Evolutionary conservation across 2,888 invertebrate species (phyloP).

Genomic region (Leptinotarsa rubiginosa): DNA sequence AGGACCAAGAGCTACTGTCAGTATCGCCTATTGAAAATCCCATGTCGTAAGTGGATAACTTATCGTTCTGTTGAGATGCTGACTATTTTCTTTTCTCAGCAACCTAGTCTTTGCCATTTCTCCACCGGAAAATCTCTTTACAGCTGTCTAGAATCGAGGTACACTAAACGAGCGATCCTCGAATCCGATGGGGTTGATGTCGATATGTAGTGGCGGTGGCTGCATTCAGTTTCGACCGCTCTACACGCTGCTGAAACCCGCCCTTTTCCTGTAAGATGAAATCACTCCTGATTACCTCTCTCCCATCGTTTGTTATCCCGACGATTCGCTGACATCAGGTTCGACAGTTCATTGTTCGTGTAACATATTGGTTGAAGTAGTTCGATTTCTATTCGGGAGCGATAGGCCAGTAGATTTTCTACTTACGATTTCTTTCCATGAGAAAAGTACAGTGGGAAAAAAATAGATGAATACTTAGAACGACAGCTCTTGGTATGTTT

Average conservation of each 20-base stretch:
- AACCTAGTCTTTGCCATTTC: background rate
- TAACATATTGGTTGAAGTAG: slow-evolving; percentile 62
- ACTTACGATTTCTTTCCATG: background rate
- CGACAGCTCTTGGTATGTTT: too few relatives aligned
- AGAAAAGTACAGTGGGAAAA: background rate
- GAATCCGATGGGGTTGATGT: slow-evolving; percentile 50
- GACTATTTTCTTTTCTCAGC: background rate
- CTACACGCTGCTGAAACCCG: slow-evolving; percentile 63
- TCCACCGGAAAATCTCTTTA: slow-evolving; percentile 12
- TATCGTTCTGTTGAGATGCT: background rate
- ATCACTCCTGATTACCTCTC: slow-evolving; percentile 65
- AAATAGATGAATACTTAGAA: too few relatives aligned
- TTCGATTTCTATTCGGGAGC: slow-evolving; percentile 1
- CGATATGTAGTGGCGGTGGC: slow-evolving; percentile 50
- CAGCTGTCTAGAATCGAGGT: slow-evolving; percentile 45
- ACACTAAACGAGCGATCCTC: slow-evolving; percentile 43
- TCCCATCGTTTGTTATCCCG: slow-evolving; percentile 64
- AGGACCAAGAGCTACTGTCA: too few relatives aligned
- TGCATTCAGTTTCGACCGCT: slow-evolving; percentile 52
- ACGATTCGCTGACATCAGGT: slow-evolving; percentile 66
- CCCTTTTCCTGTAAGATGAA: slow-evolving; percentile 67
- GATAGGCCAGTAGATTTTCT: slow-evolving; percentile 15
- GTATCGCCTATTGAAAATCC: too few relatives aligned
- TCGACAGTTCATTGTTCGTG: slow-evolving; percentile 66
- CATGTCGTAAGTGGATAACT: too few relatives aligned